phyloP scores from a whole-genome alignment of 2,888 invertebrate species.

The Noctua fimbriata region DNA sequence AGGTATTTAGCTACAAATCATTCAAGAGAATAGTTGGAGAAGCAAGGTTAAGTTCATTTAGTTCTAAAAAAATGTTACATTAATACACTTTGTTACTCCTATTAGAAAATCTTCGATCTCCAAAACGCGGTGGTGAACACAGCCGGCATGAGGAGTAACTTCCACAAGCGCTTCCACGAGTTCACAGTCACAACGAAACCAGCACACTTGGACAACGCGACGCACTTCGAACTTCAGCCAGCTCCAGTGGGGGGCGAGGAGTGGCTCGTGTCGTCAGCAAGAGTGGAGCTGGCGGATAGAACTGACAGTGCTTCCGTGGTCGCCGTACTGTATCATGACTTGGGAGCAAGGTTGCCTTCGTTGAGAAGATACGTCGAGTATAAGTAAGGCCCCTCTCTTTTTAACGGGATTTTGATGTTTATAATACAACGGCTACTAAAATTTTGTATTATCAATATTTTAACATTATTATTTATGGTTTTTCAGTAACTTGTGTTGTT shows the following conservation, averaged over 20 bases:
- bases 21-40: neutral
- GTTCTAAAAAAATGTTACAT: neutral
- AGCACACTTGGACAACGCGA: conserved; percentile 78
- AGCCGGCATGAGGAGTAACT: conserved; percentile 79
- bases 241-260: conserved; percentile 72
- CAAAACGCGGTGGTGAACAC: conserved; percentile 83
- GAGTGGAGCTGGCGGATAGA: conserved; percentile 79
- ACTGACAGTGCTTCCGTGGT: conserved; percentile 82
- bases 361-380: conserved; percentile 89
- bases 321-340: conserved; percentile 91
- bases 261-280: conserved; percentile 82
- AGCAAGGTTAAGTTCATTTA: neutral
- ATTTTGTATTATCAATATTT: neutral
- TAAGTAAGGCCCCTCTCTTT: conserved; percentile 86
- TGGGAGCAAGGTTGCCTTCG: conserved; percentile 91
- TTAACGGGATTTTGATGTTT: neutral
- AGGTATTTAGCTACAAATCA: conserved; percentile 80
- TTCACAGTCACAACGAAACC: conserved; percentile 80
- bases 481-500: neutral
- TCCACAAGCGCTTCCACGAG: conserved; percentile 78
- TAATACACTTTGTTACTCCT: conserved; percentile 7
- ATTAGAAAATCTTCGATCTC: conserved; percentile 86
- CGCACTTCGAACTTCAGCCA: conserved; percentile 80
- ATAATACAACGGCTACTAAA: neutral
- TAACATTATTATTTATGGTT: neutral